Base-by-base conservation (phyloP, 2,797 vertebrate genomes). In the Aplochiton taeniatus region DNA sequence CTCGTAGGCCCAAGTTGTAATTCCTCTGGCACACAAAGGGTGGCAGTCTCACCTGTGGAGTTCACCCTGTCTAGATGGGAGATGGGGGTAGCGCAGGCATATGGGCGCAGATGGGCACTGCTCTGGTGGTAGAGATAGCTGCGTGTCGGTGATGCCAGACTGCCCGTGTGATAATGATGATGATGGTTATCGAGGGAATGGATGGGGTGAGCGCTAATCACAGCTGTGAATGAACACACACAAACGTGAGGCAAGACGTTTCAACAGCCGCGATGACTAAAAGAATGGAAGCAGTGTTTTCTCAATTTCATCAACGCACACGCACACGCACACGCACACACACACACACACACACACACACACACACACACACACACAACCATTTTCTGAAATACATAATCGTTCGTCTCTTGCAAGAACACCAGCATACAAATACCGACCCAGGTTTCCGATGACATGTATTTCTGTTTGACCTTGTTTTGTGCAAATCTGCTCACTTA, bases 171-270 rank as follows among this genome's bases (percentile, higher is more conserved):
- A 95, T 98, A 98, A 96, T 98, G 94, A 93, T 97, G 96, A 92
- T 98, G 96, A 94, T 96, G 95, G 93, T 96, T 97, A 94, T 99
- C 97, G 69, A 98, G 96, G 87, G 97, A 97, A 97, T 99, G 97
- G 95, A 99, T 99, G 95, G 97, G 97, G 93, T 98, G 97, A 93
- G 97, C 97, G 92, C 97, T 99, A 96, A 99, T 94, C 94, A 99
- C 96, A 83, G 97, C 97, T 99, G 97, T 87, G 93, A 77, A 95
- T 94, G 94, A 91, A 96, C 80, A 96, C 83, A 88, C 76, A 89
- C 63, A 94, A 88, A 70, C 57, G 83, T 83, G 93, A 85, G 50
- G 74, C 4, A 67, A 69, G 73, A 80, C 76, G 85, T 82, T 80
- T 62, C 78, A 73, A 55, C 47, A 56, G 58, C 56, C 51, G 61